phyloP scores from a whole-genome alignment of 1,140 invertebrate genomes.

The Melipona quadrifasciata region DNA sequence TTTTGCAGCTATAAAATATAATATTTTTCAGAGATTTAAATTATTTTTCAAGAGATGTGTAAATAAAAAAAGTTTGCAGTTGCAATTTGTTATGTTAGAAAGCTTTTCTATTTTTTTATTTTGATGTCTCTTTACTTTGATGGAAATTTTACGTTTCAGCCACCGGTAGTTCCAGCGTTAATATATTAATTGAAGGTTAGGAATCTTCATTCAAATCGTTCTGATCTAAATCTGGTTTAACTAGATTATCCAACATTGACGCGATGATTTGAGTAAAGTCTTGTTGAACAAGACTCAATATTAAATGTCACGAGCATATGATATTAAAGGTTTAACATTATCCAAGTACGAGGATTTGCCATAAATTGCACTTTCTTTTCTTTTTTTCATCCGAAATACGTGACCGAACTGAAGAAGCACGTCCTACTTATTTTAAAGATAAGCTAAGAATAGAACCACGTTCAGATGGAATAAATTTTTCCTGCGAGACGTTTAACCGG shows the following conservation, averaged over 20 bases:
- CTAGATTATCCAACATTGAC: not conserved
- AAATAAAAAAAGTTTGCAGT: too few relatives aligned
- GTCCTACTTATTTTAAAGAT: not conserved
- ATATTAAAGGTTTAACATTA: not conserved
- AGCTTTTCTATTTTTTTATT: too few relatives aligned
- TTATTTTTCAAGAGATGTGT: too few relatives aligned
- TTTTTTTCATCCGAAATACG: not conserved
- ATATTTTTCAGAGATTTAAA: too few relatives aligned
- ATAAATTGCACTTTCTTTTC: not conserved
- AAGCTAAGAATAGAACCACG: not conserved
- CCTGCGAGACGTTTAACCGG: not conserved
- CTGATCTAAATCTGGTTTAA: not conserved
- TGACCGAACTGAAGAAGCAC: too few relatives aligned
- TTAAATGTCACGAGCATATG: not conserved
- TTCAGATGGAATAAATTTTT: not conserved
- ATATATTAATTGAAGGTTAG: too few relatives aligned
- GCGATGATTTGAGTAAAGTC: not conserved
- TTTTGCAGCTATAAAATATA: too few relatives aligned
- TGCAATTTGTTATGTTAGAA: too few relatives aligned
- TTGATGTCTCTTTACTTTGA: too few relatives aligned
- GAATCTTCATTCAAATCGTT: too few relatives aligned
- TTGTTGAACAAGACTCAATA: not conserved
- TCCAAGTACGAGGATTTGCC: not conserved
- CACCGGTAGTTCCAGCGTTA: too few relatives aligned
- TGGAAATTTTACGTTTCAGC: too few relatives aligned